These are phyloP conservation scores for Lagodon rhomboides DNA, from an alignment of 2,797 vertebrate species.

Conservation along the genomic window DNA sequence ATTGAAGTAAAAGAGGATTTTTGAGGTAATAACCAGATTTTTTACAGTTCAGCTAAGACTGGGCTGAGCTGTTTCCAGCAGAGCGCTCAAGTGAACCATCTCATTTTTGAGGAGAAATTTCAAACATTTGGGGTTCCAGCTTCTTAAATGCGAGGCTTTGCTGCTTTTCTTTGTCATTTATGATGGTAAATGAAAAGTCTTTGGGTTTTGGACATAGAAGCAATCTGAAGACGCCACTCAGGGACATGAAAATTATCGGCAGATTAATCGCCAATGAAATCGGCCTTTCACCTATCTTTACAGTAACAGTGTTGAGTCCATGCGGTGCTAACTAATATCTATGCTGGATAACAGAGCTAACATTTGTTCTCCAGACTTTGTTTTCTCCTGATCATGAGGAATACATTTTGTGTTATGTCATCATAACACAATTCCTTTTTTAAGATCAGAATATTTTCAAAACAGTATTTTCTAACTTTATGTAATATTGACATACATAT, in stretches of 20 bases:
- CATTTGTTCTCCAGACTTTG: background rate
- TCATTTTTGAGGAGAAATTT: background rate
- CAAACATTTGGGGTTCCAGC: too few species aligned
- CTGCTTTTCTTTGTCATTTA: too few species aligned
- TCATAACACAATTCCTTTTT: background rate
- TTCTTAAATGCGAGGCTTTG: too few species aligned
- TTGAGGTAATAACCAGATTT: background rate
- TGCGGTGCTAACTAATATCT: too few species aligned
- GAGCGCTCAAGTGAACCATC: background rate
- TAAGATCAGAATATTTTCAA: background rate
- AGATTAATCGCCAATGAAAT: too few species aligned
- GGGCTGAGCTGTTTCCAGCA: background rate
- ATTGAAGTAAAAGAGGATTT: constrained; percentile 1
- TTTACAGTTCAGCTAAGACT: background rate
- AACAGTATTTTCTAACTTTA: background rate
- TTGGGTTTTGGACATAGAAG: too few species aligned
- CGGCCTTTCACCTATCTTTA: too few species aligned
- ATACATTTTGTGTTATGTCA: background rate
- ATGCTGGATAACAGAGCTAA: background rate
- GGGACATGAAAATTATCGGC: too few species aligned
- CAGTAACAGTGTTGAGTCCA: too few species aligned
- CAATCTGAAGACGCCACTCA: too few species aligned
- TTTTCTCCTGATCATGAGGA: background rate
- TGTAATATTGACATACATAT: background rate
- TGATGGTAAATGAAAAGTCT: too few species aligned